Evolutionary conservation across 2,888 invertebrate genomes (phyloP).

Genomic region (Rhopalosiphum nymphaeae): DNA sequence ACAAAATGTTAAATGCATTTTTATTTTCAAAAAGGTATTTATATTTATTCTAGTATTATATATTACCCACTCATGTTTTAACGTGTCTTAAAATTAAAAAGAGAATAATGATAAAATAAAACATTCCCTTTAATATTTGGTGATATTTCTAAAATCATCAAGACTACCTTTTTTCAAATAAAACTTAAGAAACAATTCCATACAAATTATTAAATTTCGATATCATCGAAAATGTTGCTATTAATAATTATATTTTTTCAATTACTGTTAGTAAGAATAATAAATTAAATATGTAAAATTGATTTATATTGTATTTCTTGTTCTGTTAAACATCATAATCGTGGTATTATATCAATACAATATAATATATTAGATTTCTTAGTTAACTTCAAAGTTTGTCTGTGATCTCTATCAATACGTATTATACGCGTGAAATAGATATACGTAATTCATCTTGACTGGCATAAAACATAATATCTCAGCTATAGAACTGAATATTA

Average conservation of each 20-base stretch:
- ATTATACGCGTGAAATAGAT: background rate
- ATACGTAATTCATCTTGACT: background rate
- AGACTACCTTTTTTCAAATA: background rate
- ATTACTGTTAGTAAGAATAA: background rate
- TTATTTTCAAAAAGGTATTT: background rate
- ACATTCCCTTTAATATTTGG: background rate
- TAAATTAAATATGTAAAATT: background rate
- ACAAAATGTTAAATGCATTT: background rate
- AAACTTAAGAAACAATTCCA: background rate
- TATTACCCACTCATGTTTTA: background rate
- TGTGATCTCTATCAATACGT: background rate
- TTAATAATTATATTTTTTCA: background rate
- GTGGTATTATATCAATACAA: background rate
- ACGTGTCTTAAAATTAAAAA: background rate
- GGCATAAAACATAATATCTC: background rate
- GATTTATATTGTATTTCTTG: background rate
- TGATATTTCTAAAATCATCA: background rate
- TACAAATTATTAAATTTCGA: background rate
- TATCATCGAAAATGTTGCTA: background rate
- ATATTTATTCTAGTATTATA: background rate
- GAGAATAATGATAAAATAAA: background rate
- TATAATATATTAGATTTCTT: background rate
- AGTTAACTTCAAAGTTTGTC: too few relatives aligned
- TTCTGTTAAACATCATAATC: background rate
- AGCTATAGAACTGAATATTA: background rate